Percentiles rank a stretch among this genome's conserved stretches.
Conservation (phyloP, 2,888 invertebrate species). For the Cantharis lateralis region DNA sequence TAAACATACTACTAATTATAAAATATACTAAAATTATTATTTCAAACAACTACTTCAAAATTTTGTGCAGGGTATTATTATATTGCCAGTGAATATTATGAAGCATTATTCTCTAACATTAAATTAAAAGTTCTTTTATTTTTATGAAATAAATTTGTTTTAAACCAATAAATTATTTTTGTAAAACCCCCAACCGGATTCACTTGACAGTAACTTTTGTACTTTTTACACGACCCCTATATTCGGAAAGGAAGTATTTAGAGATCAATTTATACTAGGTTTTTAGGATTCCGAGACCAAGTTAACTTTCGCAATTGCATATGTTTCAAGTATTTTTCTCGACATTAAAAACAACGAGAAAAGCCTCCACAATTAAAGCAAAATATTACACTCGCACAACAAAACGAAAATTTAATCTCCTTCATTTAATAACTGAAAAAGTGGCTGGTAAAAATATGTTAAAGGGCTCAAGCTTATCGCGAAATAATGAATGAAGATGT, state of each 20-base stretch:
- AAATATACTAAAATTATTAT: not conserved
- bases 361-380: not conserved
- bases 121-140: not conserved
- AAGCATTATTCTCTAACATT: not conserved
- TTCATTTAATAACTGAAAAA: not conserved
- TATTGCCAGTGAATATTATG: not conserved
- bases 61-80: too few species aligned
- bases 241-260: not conserved
- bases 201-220: not conserved
- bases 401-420: not conserved
- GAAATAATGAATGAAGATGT: not conserved
- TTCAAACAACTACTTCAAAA: not conserved
- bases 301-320: not conserved
- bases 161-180: not conserved
- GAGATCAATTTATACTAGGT: not conserved
- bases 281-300: not conserved
- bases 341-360: not conserved
- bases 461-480: not conserved
- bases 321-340: not conserved
- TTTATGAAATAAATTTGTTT: not conserved
- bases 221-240: not conserved
- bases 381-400: not conserved
- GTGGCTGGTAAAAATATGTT: not conserved
- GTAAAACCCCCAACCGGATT: not conserved
- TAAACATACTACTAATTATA: constrained; percentile 3